phyloP scores from a whole-genome alignment of 2,113 vertebrate species.

The Osmerus eperlanus region DNA sequence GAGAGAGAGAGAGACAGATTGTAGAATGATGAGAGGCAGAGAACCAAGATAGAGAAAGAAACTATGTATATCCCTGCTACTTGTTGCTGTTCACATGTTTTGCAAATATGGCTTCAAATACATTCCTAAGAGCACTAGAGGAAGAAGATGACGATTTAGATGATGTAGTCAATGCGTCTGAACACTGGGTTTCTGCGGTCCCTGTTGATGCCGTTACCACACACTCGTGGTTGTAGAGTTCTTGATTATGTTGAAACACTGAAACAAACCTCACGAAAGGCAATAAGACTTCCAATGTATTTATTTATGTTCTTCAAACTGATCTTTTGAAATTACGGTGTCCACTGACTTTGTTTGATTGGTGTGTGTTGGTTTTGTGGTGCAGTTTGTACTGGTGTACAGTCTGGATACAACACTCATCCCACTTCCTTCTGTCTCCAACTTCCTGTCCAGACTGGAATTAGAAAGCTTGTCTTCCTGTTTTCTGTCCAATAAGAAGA shows the following conservation, averaged over 20 bases:
- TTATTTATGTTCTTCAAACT: slow-evolving; percentile 31
- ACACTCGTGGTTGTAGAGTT: neutral
- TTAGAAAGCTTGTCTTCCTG: too few species aligned
- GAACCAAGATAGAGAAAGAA: neutral
- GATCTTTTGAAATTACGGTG: neutral
- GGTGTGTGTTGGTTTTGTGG: neutral
- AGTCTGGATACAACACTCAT: too few species aligned
- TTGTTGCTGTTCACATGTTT: neutral
- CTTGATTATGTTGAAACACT: slow-evolving; percentile 20
- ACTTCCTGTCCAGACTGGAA: too few species aligned
- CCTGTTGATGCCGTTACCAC: neutral
- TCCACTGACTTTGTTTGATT: too few species aligned
- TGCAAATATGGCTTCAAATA: neutral
- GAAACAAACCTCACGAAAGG: slow-evolving; percentile 22
- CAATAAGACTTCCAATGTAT: slow-evolving; percentile 25
- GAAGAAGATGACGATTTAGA: neutral
- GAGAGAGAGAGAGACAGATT: neutral
- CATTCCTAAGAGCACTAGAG: slow-evolving; percentile 23
- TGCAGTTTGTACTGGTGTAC: neutral
- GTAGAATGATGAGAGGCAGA: neutral
- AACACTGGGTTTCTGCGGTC: slow-evolving; percentile 50
- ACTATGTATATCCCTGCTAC: neutral
- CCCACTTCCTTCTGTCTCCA: too few species aligned
- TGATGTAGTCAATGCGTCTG: slow-evolving; percentile 5
- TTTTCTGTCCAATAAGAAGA: too few species aligned